These are phyloP conservation scores for Ridgeia piscesae DNA, from an alignment of 1,140 invertebrate species.

Conservation along the genomic window DNA sequence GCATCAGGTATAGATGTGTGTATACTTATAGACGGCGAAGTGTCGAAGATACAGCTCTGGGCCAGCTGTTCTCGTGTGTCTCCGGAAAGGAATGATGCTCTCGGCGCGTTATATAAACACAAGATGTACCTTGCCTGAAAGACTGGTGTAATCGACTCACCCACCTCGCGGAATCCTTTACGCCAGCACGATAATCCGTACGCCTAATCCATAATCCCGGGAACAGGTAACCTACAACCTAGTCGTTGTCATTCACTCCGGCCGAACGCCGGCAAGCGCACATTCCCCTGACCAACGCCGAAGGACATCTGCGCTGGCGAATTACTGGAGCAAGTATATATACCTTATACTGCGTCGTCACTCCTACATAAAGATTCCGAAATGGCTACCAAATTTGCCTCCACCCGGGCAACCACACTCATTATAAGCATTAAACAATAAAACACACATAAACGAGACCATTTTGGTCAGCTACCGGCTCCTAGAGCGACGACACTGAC, in stretches of 20 bases:
- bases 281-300: not conserved
- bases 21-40: not conserved
- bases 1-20: not conserved
- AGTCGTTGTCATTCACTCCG: not conserved
- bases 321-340: not conserved
- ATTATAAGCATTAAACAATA: slow-evolving; percentile 7
- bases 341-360: not conserved
- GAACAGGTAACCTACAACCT: not conserved
- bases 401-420: not conserved
- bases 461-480: not conserved
- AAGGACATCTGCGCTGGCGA: not conserved
- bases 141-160: not conserved
- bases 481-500: not conserved
- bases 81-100: not conserved
- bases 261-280: not conserved
- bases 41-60: not conserved
- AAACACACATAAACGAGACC: not conserved
- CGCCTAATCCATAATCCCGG: not conserved
- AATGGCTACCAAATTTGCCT: slow-evolving; percentile 5
- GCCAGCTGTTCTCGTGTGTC: not conserved
- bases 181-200: not conserved
- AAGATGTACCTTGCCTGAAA: not conserved
- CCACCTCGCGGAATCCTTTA: not conserved
- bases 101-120: not conserved
- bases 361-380: not conserved